A percentile compares a stretch with the other conserved stretches of the same genome.
These are phyloP conservation scores for Peromyscus melanophrys DNA, from an alignment of 2,797 vertebrate genomes.

Conservation along the genomic window DNA sequence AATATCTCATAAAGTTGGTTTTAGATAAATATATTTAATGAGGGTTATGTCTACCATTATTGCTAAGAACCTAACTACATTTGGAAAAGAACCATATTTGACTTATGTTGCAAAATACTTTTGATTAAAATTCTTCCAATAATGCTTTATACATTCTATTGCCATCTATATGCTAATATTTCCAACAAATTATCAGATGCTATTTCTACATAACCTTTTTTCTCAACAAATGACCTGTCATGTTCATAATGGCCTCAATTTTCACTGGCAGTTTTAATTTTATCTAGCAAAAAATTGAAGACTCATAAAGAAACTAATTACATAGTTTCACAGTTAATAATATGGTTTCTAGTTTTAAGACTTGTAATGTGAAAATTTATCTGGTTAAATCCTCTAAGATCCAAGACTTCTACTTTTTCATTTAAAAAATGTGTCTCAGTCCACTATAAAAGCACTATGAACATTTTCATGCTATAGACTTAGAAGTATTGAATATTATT, in stretches of 20 bases:
- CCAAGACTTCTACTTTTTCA: slow-evolving; percentile 54
- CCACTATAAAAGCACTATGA: slow-evolving; percentile 65
- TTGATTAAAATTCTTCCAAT: slow-evolving; percentile 87
- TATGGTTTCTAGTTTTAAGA: slow-evolving; percentile 87
- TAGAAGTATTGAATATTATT: slow-evolving; percentile 57
- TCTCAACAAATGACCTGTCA: slow-evolving; percentile 88
- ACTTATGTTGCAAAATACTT: slow-evolving; percentile 84
- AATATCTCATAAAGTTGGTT: slow-evolving; percentile 37
- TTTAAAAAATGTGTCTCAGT: slow-evolving; percentile 13
- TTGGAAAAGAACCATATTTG: slow-evolving; percentile 61
- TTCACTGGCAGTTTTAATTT: slow-evolving; percentile 88
- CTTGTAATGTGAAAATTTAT: slow-evolving; percentile 82
- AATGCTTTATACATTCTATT: slow-evolving; percentile 87
- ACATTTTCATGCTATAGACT: slow-evolving; percentile 50
- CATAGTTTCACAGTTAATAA: slow-evolving; percentile 88
- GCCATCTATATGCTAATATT: slow-evolving; percentile 91
- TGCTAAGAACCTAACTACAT: neutral
- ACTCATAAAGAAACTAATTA: slow-evolving; percentile 89
- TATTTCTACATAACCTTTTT: slow-evolving; percentile 86
- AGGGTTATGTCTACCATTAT: slow-evolving; percentile 23
- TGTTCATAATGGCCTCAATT: slow-evolving; percentile 86
- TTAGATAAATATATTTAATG: slow-evolving; percentile 28
- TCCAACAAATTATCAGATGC: slow-evolving; percentile 89
- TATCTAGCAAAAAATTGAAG: slow-evolving; percentile 86
- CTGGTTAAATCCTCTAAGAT: slow-evolving; percentile 79